Evolutionary conservation across 2,797 vertebrate species (phyloP).

Genomic region (Vespertilio murinus): DNA sequence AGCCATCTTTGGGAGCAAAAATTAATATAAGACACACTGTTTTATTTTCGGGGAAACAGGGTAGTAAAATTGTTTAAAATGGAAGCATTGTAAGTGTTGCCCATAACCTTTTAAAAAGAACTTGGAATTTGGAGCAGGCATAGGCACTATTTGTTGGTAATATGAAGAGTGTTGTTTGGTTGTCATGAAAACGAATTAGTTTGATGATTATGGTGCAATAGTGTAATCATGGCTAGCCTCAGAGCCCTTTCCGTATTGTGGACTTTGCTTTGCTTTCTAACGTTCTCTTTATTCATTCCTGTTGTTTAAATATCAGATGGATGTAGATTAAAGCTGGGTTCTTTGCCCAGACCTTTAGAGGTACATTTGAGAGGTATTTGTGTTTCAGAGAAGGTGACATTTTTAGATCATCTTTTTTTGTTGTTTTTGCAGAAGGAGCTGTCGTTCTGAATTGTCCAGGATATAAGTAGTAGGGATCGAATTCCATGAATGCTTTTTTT

Average conservation of each 20-base stretch:
- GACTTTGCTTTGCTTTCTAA: slow-evolving; percentile 22
- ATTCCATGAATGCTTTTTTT: background rate
- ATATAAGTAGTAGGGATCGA: background rate
- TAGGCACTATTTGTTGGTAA: background rate
- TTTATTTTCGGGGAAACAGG: no score
- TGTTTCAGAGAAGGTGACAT: slow-evolving; percentile 42
- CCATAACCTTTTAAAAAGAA: background rate
- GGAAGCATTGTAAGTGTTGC: background rate
- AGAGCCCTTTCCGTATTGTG: background rate
- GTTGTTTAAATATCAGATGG: background rate
- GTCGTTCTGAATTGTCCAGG: background rate
- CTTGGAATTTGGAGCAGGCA: background rate
- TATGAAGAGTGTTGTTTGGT: background rate
- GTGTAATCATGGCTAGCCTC: background rate
- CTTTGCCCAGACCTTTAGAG: background rate
- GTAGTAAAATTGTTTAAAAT: slow-evolving; percentile 20
- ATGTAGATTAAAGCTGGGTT: background rate
- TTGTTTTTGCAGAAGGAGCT: background rate
- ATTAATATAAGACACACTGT: no score
- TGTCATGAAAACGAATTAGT: background rate
- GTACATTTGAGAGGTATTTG: background rate
- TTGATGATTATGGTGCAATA: background rate
- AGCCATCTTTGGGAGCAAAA: no score
- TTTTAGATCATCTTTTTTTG: background rate
- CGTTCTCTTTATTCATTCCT: background rate